Percentiles rank a stretch among this genome's conserved stretches.
Conservation (phyloP, 2,888 invertebrate genomes). For the Auanema sp. region DNA sequence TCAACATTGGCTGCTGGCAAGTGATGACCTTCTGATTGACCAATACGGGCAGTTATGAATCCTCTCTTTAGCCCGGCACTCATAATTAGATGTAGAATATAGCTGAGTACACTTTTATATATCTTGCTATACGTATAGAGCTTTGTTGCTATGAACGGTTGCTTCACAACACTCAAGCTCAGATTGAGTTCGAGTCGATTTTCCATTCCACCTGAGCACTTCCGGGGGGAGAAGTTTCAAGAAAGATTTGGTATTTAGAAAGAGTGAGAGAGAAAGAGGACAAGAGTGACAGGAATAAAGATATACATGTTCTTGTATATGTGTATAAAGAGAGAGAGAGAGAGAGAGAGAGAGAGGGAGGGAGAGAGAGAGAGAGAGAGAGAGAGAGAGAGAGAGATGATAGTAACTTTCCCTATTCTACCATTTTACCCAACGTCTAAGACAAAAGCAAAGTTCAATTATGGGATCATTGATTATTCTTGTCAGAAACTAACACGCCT, state of each 20-base stretch:
- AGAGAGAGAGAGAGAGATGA: conserved; percentile 4
- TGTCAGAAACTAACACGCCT: too few species aligned
- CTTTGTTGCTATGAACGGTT: too few species aligned
- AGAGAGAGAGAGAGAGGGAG: conserved; percentile 5
- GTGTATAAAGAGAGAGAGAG: neutral
- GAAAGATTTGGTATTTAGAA: conserved; percentile 4
- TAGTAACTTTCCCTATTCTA: neutral
- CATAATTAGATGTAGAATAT: too few species aligned
- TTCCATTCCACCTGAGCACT: neutral
- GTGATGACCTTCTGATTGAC: too few species aligned
- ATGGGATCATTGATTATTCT: neutral
- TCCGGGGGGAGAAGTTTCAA: neutral
- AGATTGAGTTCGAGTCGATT: too few species aligned
- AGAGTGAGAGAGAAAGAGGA: conserved; percentile 7
- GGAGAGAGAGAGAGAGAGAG: neutral
- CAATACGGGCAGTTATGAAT: too few species aligned
- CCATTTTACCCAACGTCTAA: neutral
- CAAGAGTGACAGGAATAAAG: conserved; percentile 10
- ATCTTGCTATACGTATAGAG: too few species aligned
- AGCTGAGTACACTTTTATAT: too few species aligned
- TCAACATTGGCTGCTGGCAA: too few species aligned
- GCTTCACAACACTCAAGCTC: too few species aligned
- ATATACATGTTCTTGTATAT: too few species aligned
- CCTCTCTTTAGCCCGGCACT: too few species aligned
- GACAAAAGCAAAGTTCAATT: neutral